These are phyloP conservation scores for Acanthosepion pharaonis DNA, from an alignment of 2,888 invertebrate species.

Conservation along the genomic window DNA sequence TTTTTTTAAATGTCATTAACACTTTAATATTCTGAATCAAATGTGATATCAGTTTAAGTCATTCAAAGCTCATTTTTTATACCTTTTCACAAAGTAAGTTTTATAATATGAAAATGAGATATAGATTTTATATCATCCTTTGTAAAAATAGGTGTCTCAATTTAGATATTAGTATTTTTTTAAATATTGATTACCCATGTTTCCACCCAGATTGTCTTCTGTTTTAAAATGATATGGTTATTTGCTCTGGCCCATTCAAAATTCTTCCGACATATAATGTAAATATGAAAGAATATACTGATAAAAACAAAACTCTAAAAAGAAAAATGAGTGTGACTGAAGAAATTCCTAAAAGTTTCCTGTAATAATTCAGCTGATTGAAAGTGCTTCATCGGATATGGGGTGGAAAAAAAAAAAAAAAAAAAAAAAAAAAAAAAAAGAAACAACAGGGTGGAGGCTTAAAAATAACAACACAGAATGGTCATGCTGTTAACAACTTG, in stretches of 20 bases:
- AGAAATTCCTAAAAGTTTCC: neutral
- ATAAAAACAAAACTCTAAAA: neutral
- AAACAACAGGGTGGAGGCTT: neutral
- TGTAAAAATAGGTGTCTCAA: neutral
- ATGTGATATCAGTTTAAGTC: too few relatives aligned
- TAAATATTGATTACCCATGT: too few relatives aligned
- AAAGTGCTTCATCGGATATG: neutral
- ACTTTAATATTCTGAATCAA: too few relatives aligned
- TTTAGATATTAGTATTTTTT: too few relatives aligned
- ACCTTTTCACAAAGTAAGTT: neutral
- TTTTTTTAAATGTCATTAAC: too few relatives aligned
- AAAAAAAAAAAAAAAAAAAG: too few relatives aligned
- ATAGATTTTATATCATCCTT: neutral
- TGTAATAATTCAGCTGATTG: neutral
- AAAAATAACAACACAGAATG: neutral
- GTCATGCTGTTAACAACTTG: constrained; percentile 1
- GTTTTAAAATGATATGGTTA: too few relatives aligned
- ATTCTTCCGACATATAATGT: neutral
- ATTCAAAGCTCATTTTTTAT: neutral
- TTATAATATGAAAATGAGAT: neutral
- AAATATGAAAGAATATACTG: neutral
- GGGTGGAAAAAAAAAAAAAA: neutral
- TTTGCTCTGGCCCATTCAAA: neutral
- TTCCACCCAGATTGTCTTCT: too few relatives aligned
- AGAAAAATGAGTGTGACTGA: too few relatives aligned